Percentiles rank a stretch among this genome's conserved stretches.
These are phyloP conservation scores for Temnopleurus reevesii DNA, from an alignment of 53 echinoderm and acorn worm genomes.

Conservation along the genomic window DNA sequence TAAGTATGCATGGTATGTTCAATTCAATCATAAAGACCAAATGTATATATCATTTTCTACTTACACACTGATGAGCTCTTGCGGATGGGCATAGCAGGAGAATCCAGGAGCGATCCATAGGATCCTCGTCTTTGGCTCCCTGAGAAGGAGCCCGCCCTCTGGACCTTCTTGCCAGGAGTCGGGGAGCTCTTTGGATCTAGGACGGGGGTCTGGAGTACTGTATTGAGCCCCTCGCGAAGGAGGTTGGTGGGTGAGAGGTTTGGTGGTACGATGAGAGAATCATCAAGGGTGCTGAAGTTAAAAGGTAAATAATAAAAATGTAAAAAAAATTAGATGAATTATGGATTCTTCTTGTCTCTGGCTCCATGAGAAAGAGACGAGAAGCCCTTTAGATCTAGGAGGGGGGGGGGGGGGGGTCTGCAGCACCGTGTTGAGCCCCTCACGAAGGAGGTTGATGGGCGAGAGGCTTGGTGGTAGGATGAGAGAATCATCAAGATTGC, in stretches of 20 bases:
- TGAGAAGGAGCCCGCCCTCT: conserved; percentile 33
- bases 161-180: conserved; percentile 46
- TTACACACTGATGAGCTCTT: conserved; percentile 77
- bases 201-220: conserved; percentile 74
- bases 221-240: conserved; percentile 69
- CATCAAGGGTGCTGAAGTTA: not conserved
- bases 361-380: conserved; percentile 48
- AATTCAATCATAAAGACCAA: too few species aligned
- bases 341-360: conserved; percentile 57
- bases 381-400: not conserved
- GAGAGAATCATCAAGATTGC: conserved; percentile 34
- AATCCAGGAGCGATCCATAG: conserved; percentile 43
- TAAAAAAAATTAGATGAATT: too few species aligned
- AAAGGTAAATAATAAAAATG: not conserved
- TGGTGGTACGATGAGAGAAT: conserved; percentile 57
- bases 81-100: conserved; percentile 39
- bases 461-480: conserved; percentile 62
- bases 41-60: too few species aligned
- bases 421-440: conserved; percentile 68
- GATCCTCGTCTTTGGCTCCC: conserved; percentile 53
- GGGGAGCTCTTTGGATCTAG: conserved; percentile 33
- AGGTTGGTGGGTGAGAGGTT: conserved; percentile 69
- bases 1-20: too few species aligned
- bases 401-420: conserved; percentile 68
- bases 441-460: conserved; percentile 70